Evolutionary conservation across 2,113 vertebrate genomes (phyloP), one percentile per base, ranked within the genome.

Genomic region (Apteryx owenii): DNA sequence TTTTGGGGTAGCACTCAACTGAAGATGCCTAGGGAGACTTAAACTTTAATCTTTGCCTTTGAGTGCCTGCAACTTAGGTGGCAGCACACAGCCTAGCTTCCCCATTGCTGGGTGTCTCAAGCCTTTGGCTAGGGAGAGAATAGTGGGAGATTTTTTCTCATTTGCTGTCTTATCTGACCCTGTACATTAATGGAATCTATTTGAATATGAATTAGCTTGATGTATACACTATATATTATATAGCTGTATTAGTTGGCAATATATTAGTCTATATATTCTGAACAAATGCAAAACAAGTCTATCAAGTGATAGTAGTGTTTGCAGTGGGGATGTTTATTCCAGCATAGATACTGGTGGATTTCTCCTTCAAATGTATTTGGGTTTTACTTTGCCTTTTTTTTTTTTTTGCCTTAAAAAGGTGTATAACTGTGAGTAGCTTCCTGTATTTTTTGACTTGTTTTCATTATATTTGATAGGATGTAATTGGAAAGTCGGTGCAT

Each of bases 401-500:
- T 51, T 62, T 73, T 51, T 79, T 84, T 40, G 2, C 29, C 25
- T 91, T 76, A 33, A 91, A 85, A 85, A 21, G 4, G 0, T 77
- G 23, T 44, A 22, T 81, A 31, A 51, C 53, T 90, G 10, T 78
- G 8, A 81, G 14, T 68, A 88, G 33, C 50, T 90, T 6, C 66
- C 10, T 81, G 40, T 31, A 29, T 66, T 92, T 94, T 73, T 90
- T 92, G 22, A 50, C 71, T 75, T 96, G 5, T 82, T 87, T 95
- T 93, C 36, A 3, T 81, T 85, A 1, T 75, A 60, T 96, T 96
- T 94, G 71, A 71, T 95, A 99, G 98, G 98, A 98, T 96, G 97
- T 98, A 60, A 99, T 99, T 97, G 99, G 99, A 44, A 99, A 98
- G 87, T 99, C 99, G 4, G 98, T 99, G 61, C 98, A 97, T 94